Evolutionary conservation across 2,113 vertebrate genomes (phyloP).

Genomic region (Trematocara stigmaticum): DNA sequence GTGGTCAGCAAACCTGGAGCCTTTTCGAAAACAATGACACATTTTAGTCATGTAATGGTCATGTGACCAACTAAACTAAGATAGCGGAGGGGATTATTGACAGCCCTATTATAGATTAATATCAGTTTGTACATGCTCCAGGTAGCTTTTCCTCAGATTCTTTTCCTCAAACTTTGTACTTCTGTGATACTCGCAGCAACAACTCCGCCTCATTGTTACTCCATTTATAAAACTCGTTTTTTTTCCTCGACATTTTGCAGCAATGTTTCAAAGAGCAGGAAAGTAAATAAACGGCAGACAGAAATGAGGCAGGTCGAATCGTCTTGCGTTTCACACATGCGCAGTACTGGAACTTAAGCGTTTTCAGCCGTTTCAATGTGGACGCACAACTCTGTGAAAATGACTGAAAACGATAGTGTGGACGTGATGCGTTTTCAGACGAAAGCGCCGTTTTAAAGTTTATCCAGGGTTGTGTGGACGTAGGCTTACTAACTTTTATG

Average conservation of each 20-base stretch:
- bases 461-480: neutral
- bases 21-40: too few relatives aligned
- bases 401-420: neutral
- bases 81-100: accelerated
- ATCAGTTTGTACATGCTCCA: neutral
- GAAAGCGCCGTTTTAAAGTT: neutral
- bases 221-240: accelerated
- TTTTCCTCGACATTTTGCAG: neutral
- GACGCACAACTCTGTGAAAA: neutral
- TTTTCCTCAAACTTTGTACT: neutral
- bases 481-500: neutral
- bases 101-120: neutral
- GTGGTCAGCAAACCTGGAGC: too few relatives aligned
- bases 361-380: accelerated
- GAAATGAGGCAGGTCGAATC: neutral
- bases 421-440: neutral
- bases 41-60: neutral
- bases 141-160: neutral
- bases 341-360: neutral
- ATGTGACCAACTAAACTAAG: neutral
- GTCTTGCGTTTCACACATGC: neutral
- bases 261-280: neutral
- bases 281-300: neutral
- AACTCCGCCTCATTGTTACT: neutral
- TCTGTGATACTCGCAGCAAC: neutral